Conservation (phyloP, 2,113 vertebrate species). For the Typhlomys cinereus region DNA sequence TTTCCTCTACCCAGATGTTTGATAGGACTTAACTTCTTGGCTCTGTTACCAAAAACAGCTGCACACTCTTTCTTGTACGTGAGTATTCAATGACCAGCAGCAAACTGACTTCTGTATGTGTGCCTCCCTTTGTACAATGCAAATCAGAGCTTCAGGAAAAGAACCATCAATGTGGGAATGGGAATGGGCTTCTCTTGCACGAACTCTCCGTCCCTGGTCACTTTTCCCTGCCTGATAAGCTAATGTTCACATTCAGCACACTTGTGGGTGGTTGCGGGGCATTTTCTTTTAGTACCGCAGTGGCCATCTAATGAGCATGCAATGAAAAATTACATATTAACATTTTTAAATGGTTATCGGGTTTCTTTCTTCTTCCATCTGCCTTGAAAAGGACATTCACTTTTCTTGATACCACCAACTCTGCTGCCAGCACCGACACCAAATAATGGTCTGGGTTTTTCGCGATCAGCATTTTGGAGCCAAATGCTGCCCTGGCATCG, state of each 20-base stretch:
- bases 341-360: constrained; percentile 7
- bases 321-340: neutral
- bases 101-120: neutral
- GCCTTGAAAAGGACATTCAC: neutral
- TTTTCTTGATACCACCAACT: neutral
- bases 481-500: neutral
- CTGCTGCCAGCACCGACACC: neutral
- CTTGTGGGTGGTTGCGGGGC: neutral
- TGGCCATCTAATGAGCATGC: neutral
- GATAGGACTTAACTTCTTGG: constrained; percentile 55
- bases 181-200: neutral
- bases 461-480: neutral
- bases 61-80: neutral
- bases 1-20: constrained; percentile 58
- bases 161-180: neutral
- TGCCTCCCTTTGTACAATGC: neutral
- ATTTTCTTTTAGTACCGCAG: neutral
- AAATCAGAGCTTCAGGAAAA: neutral
- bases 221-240: neutral
- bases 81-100: neutral
- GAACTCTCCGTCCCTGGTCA: neutral
- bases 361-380: constrained; percentile 6
- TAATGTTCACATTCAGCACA: neutral
- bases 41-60: neutral
- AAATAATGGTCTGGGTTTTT: neutral